phyloP scores from a whole-genome alignment of 2,888 invertebrate genomes.

The Brachylomia viminalis region DNA sequence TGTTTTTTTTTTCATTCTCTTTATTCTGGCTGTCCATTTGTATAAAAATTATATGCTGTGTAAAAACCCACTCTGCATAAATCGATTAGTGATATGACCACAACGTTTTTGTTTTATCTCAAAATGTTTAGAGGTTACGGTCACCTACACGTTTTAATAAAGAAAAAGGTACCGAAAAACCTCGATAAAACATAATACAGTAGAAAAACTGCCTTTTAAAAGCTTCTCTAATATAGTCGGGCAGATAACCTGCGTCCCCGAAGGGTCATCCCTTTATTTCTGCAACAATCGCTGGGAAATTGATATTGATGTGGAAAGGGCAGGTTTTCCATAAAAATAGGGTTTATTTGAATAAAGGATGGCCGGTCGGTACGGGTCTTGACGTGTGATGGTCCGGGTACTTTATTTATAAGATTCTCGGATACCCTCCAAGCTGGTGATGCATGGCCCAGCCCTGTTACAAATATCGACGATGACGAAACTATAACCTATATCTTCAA shows the following conservation, averaged over 20 bases:
- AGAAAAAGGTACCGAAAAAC: conserved; percentile 28
- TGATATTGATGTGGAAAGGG: conserved; percentile 91
- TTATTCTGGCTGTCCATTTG: neutral
- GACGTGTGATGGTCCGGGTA: conserved; percentile 83
- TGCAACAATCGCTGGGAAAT: conserved; percentile 90
- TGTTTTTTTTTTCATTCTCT: neutral
- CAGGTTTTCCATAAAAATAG: conserved; percentile 91
- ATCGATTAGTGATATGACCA: conserved; percentile 36
- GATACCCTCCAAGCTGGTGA: conserved; percentile 75
- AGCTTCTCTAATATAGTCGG: conserved; percentile 87
- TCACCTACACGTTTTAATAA: conserved; percentile 28
- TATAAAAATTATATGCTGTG: neutral
- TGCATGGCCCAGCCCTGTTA: conserved; percentile 75
- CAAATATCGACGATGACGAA: conserved; percentile 74
- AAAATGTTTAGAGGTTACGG: conserved; percentile 44
- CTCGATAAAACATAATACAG: conserved; percentile 38
- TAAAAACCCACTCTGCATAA: conserved; percentile 20
- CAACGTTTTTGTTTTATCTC: conserved; percentile 3
- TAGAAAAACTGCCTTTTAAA: conserved; percentile 73
- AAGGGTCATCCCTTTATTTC: conserved; percentile 91
- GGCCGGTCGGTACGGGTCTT: conserved; percentile 82
- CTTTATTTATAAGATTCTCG: conserved; percentile 88
- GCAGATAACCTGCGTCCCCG: conserved; percentile 86
- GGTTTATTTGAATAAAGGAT: conserved; percentile 91
- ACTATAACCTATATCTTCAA: conserved; percentile 66